Evolutionary conservation across 2,113 vertebrate genomes (phyloP), one percentile per base, ranked within the genome.

Genomic region (Promerops cafer): DNA sequence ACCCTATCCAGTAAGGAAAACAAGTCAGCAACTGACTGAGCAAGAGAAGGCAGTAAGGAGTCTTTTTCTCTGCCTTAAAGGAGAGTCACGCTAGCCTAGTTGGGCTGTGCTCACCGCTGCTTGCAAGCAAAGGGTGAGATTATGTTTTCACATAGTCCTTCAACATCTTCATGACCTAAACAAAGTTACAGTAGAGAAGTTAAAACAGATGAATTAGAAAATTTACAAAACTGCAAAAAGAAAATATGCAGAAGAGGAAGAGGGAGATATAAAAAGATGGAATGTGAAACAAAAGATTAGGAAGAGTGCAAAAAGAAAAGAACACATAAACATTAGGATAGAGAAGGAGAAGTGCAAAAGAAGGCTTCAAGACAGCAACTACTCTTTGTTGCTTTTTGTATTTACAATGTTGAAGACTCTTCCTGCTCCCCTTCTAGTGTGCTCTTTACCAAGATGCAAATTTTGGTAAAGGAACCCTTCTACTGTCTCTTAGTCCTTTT

Each of bases 361-460:
- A 28, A 10, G 13, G 30, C 10, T 54, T 13, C 35, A 83, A 28
- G 30, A 66, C 39, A 39, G 24, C 4, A 53, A 5, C 3, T 24
- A 23, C 7, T 39, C 5, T 60, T 52, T 54, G 4, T 47, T 72
- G 70, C 27, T 83, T 77, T 85, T 37, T 6, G 1, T 39, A 22
- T 45, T 87, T 82, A 16, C 6, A 15, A 2, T 13, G 2, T 56
- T 83, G 74, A 59, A 44, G 8, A 44, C 2, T n/a, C 7, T 39
- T 92, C 13, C 19, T 85, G 7, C 6, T 50, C 22, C 11, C 1
- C 7, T 60, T 16, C 28, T 60, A 11, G 10, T 2, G 2, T 0
- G 3, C 3, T 70, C 4, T 76, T 72, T 54, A 71, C 7, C 10
- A 71, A 83, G 88, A 72, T 18, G 8, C 8, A 57, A 44, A 76